Base-by-base conservation (phyloP, 2,888 invertebrate genomes). In the Hemicrepidius hirtus region DNA sequence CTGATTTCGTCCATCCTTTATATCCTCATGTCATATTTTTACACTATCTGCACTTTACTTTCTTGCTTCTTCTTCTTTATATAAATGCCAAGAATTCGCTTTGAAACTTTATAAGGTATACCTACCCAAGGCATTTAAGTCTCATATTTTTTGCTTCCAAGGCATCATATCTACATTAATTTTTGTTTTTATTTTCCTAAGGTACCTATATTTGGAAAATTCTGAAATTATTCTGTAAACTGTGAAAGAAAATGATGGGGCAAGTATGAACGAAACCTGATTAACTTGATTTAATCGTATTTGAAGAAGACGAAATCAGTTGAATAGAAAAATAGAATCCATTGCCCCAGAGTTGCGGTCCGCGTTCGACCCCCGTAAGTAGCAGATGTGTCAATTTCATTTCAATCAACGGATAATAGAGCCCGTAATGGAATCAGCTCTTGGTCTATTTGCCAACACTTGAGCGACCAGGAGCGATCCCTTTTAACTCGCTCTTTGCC, bases 381-480 rank as follows among this genome's bases (percentile, higher is more conserved):
- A 86, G 85, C 86, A 86, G 86, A 86, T 86, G 86, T 86, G 86
- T 86, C 86, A 86, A 86, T 86, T 86, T 86, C 86, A 84, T 86
- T 86, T 86, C 86, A 86, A 87, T 87, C 86, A 86, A 82, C 79
- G 82, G 81, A 86, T 86, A 87, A 86, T 86, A 85, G 86, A 83
- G 82, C 79, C 82, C 82, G 86, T 87, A 87, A 87, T 87, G 86
- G 86, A 86, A 87, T 86, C 86, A 86, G 85, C 84, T 84, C 86
- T 86, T 85, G 86, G 84, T 86, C 86, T 87, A 86, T 87, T 87
- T 87, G 84, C 86, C 79, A 83, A 86, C 83, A 85, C 87, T 86
- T 71, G 74, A 74, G 67, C 74, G 80, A 79, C 72, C 80, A 77
- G 73, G 71, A 73, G 73, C 75, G 77, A 78, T 79, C 78, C 80